These are phyloP conservation scores for Rhagologus leucostigma DNA, from an alignment of 2,113 vertebrate species.

Conservation along the genomic window DNA sequence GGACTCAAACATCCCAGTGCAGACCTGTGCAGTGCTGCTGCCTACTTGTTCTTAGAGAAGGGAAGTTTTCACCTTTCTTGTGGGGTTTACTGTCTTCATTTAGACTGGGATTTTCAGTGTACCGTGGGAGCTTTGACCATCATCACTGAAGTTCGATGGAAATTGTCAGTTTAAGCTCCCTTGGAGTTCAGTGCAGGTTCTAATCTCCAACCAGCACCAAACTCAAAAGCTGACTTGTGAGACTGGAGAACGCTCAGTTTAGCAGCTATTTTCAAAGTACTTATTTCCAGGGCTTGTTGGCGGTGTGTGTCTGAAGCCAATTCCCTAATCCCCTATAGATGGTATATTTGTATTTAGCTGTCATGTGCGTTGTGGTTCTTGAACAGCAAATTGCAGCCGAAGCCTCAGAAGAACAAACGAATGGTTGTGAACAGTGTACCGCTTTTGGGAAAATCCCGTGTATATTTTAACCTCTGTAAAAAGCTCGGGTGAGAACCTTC, in stretches of 20 bases:
- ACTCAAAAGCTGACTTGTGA: neutral
- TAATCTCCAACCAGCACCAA: neutral
- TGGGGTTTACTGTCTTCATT: neutral
- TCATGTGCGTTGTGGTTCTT: neutral
- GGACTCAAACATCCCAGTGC: neutral
- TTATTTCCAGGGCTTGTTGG: neutral
- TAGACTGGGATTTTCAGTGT: neutral
- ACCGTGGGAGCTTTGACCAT: neutral
- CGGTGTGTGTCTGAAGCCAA: neutral
- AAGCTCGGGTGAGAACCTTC: neutral
- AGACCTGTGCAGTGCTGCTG: neutral
- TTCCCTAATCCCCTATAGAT: neutral
- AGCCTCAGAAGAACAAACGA: neutral
- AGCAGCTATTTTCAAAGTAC: neutral
- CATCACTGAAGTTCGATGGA: neutral
- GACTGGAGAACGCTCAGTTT: neutral
- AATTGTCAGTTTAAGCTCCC: neutral
- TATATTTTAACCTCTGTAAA: neutral
- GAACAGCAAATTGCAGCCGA: neutral
- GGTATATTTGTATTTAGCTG: neutral
- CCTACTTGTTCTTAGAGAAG: neutral
- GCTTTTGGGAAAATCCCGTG: neutral
- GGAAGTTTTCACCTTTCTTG: neutral
- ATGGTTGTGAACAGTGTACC: neutral
- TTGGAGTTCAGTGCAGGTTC: neutral